These are phyloP conservation scores for Cryptomyrus ogoouensis DNA, from an alignment of 2,113 vertebrate genomes.

Conservation along the genomic window DNA sequence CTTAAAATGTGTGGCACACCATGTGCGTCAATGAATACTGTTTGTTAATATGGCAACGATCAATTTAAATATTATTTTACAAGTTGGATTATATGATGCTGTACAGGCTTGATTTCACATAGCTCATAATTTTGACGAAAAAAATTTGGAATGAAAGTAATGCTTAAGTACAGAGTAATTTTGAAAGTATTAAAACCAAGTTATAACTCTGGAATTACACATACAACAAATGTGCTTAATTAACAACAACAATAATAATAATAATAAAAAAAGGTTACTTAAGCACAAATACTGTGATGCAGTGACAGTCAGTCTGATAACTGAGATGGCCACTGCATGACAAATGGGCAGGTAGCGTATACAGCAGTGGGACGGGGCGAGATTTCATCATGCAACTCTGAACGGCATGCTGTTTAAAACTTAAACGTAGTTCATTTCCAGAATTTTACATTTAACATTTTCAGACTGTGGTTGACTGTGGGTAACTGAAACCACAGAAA, in stretches of 20 bases:
- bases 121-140: not conserved
- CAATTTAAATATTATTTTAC: slow-evolving; percentile 53
- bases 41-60: not conserved
- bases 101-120: not conserved
- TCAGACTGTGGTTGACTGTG: no score
- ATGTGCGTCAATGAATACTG: slow-evolving; percentile 39
- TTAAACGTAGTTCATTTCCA: no score
- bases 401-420: no score
- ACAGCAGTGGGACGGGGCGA: no score
- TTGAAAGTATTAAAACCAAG: not conserved
- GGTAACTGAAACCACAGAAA: no score
- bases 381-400: no score
- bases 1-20: slow-evolving; percentile 40
- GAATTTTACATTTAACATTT: no score
- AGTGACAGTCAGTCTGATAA: no score
- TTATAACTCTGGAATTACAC: not conserved
- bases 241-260: not conserved
- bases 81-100: not conserved
- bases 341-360: no score
- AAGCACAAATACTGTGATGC: no score
- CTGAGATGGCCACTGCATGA: no score
- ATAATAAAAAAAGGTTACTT: not conserved
- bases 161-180: not conserved
- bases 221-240: not conserved
- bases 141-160: not conserved